Evolutionary conservation across 2,888 invertebrate genomes (phyloP), one percentile per base, ranked within the genome.

Genomic region (Phrixothrix hirtus): DNA sequence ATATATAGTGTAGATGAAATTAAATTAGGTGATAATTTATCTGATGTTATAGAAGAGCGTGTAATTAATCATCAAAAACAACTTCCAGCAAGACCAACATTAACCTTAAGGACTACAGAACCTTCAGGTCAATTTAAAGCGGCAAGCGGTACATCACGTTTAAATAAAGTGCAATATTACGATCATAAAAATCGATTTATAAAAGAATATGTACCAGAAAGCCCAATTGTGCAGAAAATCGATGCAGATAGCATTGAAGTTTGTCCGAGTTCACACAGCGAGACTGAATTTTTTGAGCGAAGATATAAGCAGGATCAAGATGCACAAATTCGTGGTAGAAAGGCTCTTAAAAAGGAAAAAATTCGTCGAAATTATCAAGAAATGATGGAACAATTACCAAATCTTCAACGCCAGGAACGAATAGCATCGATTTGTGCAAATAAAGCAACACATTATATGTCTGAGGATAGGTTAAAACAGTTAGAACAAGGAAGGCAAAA

Each of bases 341-440:
- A 73, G 55, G 82, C 82, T 1, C 54, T 81, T 31, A 78, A 79
- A 61, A 78, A 77, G 16, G 78, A 79, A 55, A 75, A 75, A 62
- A 71, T 80, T 7, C 75, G 77, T 30, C 73, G 75, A 34, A 79
- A 81, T 59, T 81, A 80, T 58, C 71, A 75, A 10, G 75, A 77
- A 38, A 64, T 82, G 50, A 64, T 82, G 58, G 75, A 77, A 16
- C 75, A 78, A 38, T 57, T 81, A 9, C 74, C 78, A 0, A 55
- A 68, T 6, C 52, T 77, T 9, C 74, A 75, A 61, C 71, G 68
- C 58, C 69, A 73, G 48, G 75, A 76, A 60, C 60, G 74, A 27
- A 64, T 76, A 9, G 63, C 65, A 9, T 64, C 67, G 15, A 69
- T 74, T 32, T 61, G 41, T 9, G 16, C 29, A 6, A 70, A 72